Evolutionary conservation across 1,140 invertebrate genomes (phyloP), one percentile per base, ranked within the genome.

Genomic region (Diachasmimorpha longicaudata): DNA sequence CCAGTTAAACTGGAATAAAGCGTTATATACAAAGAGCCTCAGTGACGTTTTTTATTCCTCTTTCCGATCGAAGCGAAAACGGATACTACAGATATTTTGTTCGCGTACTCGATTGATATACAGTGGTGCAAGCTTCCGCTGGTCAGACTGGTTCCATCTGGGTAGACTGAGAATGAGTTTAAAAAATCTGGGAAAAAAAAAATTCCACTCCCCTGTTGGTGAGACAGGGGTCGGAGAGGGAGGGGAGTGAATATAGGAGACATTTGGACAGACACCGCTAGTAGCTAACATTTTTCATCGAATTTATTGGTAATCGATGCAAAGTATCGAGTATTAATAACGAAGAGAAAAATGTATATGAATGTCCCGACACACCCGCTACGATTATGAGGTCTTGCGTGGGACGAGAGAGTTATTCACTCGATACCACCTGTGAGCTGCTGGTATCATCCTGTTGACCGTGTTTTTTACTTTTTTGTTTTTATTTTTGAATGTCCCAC

Each of bases 251-350:
- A 63, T 63, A 25, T 25, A 63, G 58, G 14, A 63, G 58, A 31
- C 19, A 63, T 19, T 63, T 14, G 58, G 21, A 63, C 23, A 55
- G 48, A 42, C n/a, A 16, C 31, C 31, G 6, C 31, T 63, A 23
- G 58, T 63, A 63, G 58, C 58, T 13, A 31, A 63, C 58, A 63
- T 63, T 25, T 63, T 63, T 63, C 58, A 63, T 63, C 23, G 23
- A 63, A 63, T 63, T 63, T 63, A 63, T 63, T 9, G 58, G 31
- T 31, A 63, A 63, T 63, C 58, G 58, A 63, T 63, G 58, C 58
- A 63, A 63, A 63, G 23, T 63, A 25, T 31, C 58, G 23, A 19
- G 48, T 16, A 63, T 63, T 25, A 63, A 25, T 63, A 63, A 63
- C 21, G 23, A 63, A 25, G 23, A 63, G 19, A 63, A 63, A 25